phyloP scores from a whole-genome alignment of 2,797 vertebrate genomes.

The Denticeps clupeoides region DNA sequence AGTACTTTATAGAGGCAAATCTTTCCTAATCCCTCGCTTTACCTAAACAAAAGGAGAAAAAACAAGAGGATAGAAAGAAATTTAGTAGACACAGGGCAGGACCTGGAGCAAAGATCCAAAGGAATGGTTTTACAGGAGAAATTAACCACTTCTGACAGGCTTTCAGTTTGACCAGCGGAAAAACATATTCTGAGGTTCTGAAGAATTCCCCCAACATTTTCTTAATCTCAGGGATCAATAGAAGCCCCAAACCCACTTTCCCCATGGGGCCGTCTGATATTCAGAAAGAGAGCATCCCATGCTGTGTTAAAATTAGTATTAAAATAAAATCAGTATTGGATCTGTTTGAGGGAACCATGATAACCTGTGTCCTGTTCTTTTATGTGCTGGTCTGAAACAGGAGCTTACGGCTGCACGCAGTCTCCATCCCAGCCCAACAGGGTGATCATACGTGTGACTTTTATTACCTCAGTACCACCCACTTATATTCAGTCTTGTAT shows the following conservation, averaged over 20 bases:
- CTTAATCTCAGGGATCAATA: slow-evolving; percentile 2
- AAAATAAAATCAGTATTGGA: too few relatives aligned
- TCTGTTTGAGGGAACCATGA: too few relatives aligned
- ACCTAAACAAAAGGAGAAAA: slow-evolving; percentile 89
- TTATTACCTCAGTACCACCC: too few relatives aligned
- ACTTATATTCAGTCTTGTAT: too few relatives aligned
- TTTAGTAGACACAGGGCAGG: slow-evolving; percentile 83
- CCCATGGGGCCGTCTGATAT: too few relatives aligned
- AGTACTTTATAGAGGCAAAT: slow-evolving; percentile 97
- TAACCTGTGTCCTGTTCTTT: too few relatives aligned
- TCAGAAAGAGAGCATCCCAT: too few relatives aligned
- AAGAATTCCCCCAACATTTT: slow-evolving; percentile 5
- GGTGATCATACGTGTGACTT: too few relatives aligned
- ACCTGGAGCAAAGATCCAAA: slow-evolving; percentile 90
- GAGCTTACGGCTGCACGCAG: background rate
- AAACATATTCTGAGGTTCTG: slow-evolving; percentile 42
- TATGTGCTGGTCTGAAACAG: background rate
- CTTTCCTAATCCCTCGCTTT: slow-evolving; percentile 98
- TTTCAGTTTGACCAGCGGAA: slow-evolving; percentile 59
- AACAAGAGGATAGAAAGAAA: slow-evolving; percentile 73
- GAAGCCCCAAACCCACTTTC: slow-evolving; percentile 4
- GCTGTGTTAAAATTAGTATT: too few relatives aligned
- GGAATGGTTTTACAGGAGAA: slow-evolving; percentile 91
- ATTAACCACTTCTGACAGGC: slow-evolving; percentile 98
- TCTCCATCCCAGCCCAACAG: too few relatives aligned